Conservation (phyloP, 1,140 invertebrate genomes). For the Pseudomyrmex cubaensis region DNA sequence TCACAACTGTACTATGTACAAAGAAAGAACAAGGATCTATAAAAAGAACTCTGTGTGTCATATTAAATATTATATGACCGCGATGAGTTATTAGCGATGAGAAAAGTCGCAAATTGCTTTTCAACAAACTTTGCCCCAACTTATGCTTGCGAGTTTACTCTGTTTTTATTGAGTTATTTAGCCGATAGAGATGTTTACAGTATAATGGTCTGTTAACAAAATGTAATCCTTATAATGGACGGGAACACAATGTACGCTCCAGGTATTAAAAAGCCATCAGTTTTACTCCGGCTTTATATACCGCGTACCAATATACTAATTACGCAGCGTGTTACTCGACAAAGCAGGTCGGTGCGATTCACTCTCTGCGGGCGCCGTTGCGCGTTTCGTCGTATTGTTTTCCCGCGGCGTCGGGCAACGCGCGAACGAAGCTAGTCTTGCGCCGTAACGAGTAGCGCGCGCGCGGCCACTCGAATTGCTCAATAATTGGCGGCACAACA, state of each 20-base stretch:
- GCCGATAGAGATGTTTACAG: neutral
- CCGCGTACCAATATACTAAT: slow-evolving; percentile 35
- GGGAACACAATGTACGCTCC: slow-evolving; percentile 9
- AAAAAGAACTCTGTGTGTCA: no score
- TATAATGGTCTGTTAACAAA: slow-evolving; percentile 21
- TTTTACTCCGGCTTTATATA: slow-evolving; percentile 29
- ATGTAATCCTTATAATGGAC: slow-evolving; percentile 30
- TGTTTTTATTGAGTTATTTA: neutral
- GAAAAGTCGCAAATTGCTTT: slow-evolving; percentile 20
- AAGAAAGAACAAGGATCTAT: neutral
- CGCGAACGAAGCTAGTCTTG: slow-evolving; percentile 9
- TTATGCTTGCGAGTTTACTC: neutral
- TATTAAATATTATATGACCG: no score
- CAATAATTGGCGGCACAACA: slow-evolving; percentile 57
- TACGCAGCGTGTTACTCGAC: slow-evolving; percentile 30
- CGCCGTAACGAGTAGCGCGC: slow-evolving; percentile 29
- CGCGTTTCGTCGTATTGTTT: slow-evolving; percentile 13
- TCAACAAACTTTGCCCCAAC: neutral
- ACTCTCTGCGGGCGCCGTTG: slow-evolving; percentile 1
- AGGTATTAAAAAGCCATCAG: slow-evolving; percentile 16
- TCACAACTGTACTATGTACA: no score
- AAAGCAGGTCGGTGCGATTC: slow-evolving; percentile 29
- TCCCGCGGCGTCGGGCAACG: slow-evolving; percentile 14
- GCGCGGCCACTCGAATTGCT: slow-evolving; percentile 43
- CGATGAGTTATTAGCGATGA: neutral